These are phyloP conservation scores for Cirrhinus molitorella DNA, from an alignment of 2,797 vertebrate species.

Conservation along the genomic window DNA sequence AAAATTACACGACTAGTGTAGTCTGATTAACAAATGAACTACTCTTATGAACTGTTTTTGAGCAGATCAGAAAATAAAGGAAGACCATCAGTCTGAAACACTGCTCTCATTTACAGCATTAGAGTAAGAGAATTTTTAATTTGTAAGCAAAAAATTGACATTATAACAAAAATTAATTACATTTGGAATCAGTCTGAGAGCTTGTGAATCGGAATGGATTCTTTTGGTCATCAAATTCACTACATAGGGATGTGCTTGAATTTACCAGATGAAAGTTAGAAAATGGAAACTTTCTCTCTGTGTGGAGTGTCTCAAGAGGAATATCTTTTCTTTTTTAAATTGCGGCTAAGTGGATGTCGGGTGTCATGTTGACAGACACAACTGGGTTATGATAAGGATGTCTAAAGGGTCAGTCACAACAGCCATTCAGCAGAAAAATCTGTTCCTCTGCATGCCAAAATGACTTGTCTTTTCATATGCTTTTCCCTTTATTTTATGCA, in stretches of 20 bases:
- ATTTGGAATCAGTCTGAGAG: background rate
- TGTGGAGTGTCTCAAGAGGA: background rate
- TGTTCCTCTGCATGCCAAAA: background rate
- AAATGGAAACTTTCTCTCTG: background rate
- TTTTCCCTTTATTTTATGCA: background rate
- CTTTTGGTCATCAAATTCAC: too few species aligned
- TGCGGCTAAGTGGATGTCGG: constrained; percentile 10
- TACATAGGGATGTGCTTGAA: too few species aligned
- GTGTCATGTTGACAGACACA: constrained; percentile 6
- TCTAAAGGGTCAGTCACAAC: constrained; percentile 14
- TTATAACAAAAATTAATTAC: background rate
- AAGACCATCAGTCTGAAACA: background rate
- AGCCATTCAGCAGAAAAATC: constrained; percentile 7
- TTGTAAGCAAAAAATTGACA: background rate
- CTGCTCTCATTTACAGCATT: background rate
- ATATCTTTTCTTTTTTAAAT: background rate
- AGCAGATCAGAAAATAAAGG: background rate
- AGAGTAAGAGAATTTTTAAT: background rate
- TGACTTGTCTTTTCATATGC: background rate
- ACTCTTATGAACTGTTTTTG: background rate
- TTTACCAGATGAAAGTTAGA: background rate
- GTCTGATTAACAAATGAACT: background rate
- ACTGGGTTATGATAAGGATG: background rate
- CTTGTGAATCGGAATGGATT: background rate
- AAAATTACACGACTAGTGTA: background rate